A percentile compares a stretch with the other conserved stretches of the same genome.
Conservation (phyloP, 2,888 invertebrate species). For the Poecilobothrus nobilitatus region DNA sequence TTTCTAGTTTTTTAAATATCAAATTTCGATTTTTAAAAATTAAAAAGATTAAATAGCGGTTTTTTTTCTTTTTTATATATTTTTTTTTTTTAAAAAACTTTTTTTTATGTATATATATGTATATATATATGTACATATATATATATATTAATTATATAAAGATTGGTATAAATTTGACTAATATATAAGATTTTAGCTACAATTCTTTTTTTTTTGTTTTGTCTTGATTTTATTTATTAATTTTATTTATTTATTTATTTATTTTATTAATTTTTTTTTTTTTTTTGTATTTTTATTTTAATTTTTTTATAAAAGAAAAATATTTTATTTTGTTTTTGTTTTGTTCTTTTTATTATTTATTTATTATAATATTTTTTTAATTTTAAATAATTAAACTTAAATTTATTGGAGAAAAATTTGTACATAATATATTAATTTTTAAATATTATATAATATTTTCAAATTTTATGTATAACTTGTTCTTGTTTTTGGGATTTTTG, state of each 20-base stretch:
- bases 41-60: too few relatives aligned
- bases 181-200: constrained; percentile 6
- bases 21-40: not conserved
- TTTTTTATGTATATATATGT: not conserved
- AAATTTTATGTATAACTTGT: not conserved
- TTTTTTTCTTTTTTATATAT: not conserved
- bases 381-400: not conserved
- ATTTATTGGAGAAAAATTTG: not conserved
- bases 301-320: not conserved
- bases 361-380: not conserved
- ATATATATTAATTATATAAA: not conserved
- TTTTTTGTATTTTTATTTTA: not conserved
- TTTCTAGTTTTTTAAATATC: not conserved
- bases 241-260: not conserved
- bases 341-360: not conserved
- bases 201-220: not conserved
- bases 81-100: not conserved
- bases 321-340: not conserved
- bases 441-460: not conserved
- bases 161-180: constrained; percentile 3
- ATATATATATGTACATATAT: not conserved
- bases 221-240: not conserved
- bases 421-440: not conserved
- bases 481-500: not conserved
- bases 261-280: not conserved